Percentiles rank a stretch among this genome's conserved stretches.
phyloP scores from a whole-genome alignment of 2,797 vertebrate genomes.

The Catharus ustulatus region DNA sequence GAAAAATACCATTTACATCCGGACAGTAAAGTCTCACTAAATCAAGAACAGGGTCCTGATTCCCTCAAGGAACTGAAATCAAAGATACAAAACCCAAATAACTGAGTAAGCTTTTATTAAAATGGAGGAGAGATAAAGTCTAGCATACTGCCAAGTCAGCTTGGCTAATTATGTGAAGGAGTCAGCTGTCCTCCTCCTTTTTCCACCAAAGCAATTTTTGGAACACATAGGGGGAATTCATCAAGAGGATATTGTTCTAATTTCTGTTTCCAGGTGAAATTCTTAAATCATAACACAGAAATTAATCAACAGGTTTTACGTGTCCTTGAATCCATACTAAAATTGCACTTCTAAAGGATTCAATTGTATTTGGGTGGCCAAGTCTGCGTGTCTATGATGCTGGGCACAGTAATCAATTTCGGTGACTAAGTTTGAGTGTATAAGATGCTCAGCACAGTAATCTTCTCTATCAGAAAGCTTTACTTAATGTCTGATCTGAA shows the following conservation, averaged over 20 bases:
- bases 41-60: constrained; percentile 18
- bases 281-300: not conserved
- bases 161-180: not conserved
- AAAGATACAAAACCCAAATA: constrained; percentile 26
- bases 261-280: not conserved
- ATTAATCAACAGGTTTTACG: not conserved
- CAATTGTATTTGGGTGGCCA: not conserved
- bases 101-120: constrained; percentile 19
- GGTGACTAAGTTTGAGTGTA: not conserved
- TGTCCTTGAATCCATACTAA: not conserved
- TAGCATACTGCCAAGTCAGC: not conserved
- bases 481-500: not conserved
- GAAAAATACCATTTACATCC: not conserved
- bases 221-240: not conserved
- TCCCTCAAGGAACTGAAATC: constrained; percentile 21
- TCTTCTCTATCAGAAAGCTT: not conserved
- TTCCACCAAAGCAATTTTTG: not conserved
- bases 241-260: not conserved
- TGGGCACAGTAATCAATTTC: not conserved
- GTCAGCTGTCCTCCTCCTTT: not conserved
- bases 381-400: not conserved
- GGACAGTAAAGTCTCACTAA: not conserved
- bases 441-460: not conserved
- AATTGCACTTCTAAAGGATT: not conserved
- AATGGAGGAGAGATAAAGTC: not conserved